Evolutionary conservation across 92 coral and sea anemone genomes (phyloP), one percentile per base, ranked within the genome.

Genomic region (Isaurus tuberculatus): DNA sequence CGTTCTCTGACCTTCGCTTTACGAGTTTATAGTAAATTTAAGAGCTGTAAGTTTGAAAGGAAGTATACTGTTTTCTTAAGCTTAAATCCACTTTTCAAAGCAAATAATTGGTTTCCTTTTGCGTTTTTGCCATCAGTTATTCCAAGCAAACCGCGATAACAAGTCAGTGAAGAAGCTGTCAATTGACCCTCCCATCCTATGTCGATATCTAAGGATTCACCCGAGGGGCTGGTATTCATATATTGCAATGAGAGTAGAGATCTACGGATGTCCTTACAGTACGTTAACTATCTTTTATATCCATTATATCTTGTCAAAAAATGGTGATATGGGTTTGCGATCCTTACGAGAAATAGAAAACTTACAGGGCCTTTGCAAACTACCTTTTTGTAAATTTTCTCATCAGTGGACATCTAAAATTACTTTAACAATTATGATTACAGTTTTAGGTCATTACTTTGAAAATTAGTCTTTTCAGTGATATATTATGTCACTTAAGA

Each of bases 191-290:
- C 23, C 75, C 25, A 82, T 82, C 51, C 68, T 67, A 25, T 70
- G 78, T 82, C 86, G 86, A 34, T 82, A 68, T 32, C 43, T 82
- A 2, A 61, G 69, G 25, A 32, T 82, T 30, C 57, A 26, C 14
- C 86, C 86, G 1, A 70, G 53, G 51, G 68, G 68, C 0, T 68
- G 86, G 86, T 31, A 53, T 8, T 68, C 53, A 9, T 48, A 79
- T 9, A 65, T 68, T 28, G 75, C 75, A 4, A 82, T 82, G 86
- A 82, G 86, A 64, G 46, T 68, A 9, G 86, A 77, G 43, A 40
- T 77, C 34, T 77, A 77, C 28, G 82, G 82, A 13, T 77, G 82
- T 33, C 30, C 82, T 11, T 70, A 77, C 31, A 55, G 81, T 75
- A 75, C 31, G 81, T 75, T 26, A n/a, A 23, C 27, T n/a, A 7